Base-by-base conservation (phyloP, 2,113 vertebrate genomes). In the Amazona vittata region DNA sequence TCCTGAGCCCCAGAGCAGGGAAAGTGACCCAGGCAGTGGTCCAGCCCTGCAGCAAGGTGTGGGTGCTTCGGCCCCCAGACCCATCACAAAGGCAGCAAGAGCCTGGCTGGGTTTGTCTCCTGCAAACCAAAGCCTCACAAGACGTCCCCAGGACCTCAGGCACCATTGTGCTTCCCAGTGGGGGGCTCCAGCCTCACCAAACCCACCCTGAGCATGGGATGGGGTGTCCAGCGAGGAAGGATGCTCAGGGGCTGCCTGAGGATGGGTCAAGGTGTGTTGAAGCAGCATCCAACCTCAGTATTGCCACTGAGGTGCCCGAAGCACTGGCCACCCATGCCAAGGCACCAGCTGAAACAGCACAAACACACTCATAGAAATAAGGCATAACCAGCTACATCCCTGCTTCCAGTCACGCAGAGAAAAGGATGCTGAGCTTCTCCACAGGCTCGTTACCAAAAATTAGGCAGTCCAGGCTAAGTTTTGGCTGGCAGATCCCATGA, bases 1-100 rank as follows among this genome's bases (percentile, higher is more conserved):
- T 50, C 26, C 63, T 2, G 2, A 39, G 62, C 41, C 22, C 41
- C 12, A 12, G 35, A 28, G 41, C 53, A 25, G 10, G 57, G 21
- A 76, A 7, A 26, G 0, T 31, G 5, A 76, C 3, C n/a, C n/a
- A 52, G n/a, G 43, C 0, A 0, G 26, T 0, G 1, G 33, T 6
- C 6, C 70, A 73, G 49, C 33, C 41, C 41, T 2, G 0, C 1
- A 2, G 37, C 6, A 5, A 73, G 25, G 5, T 53, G 44, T 4
- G 6, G 53, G 9, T 52, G 8, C 33, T 83, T 47, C 49, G 18
- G 31, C 7, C 12, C 31, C 10, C 7, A 3, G 16, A 28, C 3
- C 9, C 8, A 46, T 53, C 3, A 0, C 25, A 47, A 60, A 35
- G 31, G 24, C 46, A 49, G 39, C 5, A 0, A 41, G 31, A 75